phyloP scores from a whole-genome alignment of 2,888 invertebrate genomes.

The Slavum lentiscoides region DNA sequence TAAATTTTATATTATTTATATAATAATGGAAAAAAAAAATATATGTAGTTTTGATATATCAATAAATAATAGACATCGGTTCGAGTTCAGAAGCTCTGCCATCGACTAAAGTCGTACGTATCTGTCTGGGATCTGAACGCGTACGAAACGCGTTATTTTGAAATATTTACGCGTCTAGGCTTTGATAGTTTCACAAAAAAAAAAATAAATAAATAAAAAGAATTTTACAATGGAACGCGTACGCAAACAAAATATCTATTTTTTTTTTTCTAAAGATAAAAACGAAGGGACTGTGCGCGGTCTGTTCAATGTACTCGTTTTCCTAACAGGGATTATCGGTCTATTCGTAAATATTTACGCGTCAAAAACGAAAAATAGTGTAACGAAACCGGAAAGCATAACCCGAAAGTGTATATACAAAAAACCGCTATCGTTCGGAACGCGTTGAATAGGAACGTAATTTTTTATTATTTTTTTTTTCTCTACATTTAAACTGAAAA shows the following conservation, averaged over 20 bases:
- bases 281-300: background rate
- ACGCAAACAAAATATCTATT: conserved; percentile 10
- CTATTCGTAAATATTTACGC: conserved; percentile 42
- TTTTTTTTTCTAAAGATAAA: conserved; percentile 17
- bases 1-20: no score
- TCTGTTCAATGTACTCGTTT: conserved; percentile 39
- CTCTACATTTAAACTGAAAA: background rate
- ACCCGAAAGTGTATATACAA: conserved; percentile 3
- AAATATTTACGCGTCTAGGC: conserved; percentile 8
- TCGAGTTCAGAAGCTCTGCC: no score
- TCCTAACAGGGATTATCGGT: conserved; percentile 10
- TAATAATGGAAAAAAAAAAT: no score
- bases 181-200: background rate
- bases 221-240: conserved; percentile 20
- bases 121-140: background rate
- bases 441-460: conserved; percentile 20
- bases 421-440: background rate
- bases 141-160: background rate
- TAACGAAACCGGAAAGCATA: conserved; percentile 39
- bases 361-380: conserved; percentile 20
- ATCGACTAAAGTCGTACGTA: background rate
- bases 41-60: no score
- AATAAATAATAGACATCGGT: background rate
- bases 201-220: conserved; percentile 4
- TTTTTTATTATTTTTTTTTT: no score